Conservation (phyloP, 2,113 vertebrate genomes). For the Agapornis roseicollis region DNA sequence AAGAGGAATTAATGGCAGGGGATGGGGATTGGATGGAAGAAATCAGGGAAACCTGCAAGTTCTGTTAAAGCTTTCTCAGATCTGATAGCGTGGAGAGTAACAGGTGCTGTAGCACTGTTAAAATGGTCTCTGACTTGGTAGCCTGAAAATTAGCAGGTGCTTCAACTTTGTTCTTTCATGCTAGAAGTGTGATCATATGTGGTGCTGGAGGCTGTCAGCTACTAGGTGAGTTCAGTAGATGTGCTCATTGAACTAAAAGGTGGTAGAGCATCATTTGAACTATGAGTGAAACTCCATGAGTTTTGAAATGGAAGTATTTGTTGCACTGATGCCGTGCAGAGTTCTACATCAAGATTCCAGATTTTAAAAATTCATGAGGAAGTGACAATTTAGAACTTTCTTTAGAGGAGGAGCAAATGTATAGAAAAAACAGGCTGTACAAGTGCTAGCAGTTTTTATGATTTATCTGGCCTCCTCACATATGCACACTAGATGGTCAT, state of each 20-base stretch:
- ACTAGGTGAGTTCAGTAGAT: not conserved
- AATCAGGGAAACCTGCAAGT: not conserved
- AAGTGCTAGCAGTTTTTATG: not conserved
- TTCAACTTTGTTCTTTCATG: not conserved
- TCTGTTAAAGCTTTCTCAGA: not conserved
- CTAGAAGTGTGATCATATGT: not conserved
- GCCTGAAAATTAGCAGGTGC: not conserved
- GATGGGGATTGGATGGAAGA: not conserved
- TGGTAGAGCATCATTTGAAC: not conserved
- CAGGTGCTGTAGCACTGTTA: not conserved
- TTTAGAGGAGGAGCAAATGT: not conserved
- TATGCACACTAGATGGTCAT: fast-evolving
- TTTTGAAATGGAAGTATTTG: not conserved
- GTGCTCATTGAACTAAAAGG: not conserved
- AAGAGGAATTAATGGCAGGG: not conserved
- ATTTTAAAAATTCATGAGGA: not conserved
- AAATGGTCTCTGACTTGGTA: not conserved
- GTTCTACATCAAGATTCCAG: not conserved
- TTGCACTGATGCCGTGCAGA: not conserved
- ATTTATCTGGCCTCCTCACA: not conserved
- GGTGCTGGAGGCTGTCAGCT: not conserved
- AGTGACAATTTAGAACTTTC: not conserved
- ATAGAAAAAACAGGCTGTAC: fast-evolving
- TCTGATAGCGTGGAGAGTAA: not conserved
- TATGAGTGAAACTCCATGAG: not conserved